These are phyloP conservation scores for Carassius auratus DNA, from an alignment of 2,113 vertebrate species.

Conservation along the genomic window DNA sequence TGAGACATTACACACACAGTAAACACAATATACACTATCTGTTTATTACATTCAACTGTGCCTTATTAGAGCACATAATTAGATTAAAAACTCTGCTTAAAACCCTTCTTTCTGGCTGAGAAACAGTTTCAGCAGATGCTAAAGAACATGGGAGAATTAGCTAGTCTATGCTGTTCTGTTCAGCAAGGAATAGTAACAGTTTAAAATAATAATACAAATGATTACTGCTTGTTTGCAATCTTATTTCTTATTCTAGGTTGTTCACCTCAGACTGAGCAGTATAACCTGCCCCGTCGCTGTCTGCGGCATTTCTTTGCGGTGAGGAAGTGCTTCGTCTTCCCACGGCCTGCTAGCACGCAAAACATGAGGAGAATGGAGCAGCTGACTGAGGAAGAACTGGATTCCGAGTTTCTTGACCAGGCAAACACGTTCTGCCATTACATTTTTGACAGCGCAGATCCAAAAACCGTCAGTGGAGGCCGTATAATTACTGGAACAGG, in stretches of 20 bases:
- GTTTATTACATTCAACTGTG: not conserved
- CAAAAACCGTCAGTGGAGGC: conserved; percentile 61
- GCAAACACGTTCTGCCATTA: conserved; percentile 58
- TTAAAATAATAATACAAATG: not conserved
- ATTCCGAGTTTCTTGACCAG: conserved; percentile 58
- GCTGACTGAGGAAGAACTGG: conserved; percentile 39
- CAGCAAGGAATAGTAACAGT: not conserved
- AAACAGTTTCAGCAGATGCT: not conserved
- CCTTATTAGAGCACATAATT: not conserved
- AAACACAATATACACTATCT: not conserved
- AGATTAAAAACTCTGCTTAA: too few species aligned
- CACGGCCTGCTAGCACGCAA: conserved; percentile 36
- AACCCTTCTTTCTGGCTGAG: not conserved
- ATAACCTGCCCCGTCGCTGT: conserved; percentile 53
- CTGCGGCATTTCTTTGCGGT: conserved; percentile 55
- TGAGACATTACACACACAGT: not conserved
- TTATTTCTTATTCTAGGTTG: conserved; percentile 22
- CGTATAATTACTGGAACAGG: conserved; percentile 56
- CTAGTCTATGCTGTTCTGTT: not conserved
- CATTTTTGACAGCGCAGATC: conserved; percentile 44
- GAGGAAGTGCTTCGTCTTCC: conserved; percentile 62
- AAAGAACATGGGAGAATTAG: not conserved
- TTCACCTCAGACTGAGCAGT: not conserved
- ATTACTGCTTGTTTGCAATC: not conserved
- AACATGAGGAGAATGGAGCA: conserved; percentile 54